Conservation (phyloP, 2,797 vertebrate genomes). For the Halcyon badia region DNA sequence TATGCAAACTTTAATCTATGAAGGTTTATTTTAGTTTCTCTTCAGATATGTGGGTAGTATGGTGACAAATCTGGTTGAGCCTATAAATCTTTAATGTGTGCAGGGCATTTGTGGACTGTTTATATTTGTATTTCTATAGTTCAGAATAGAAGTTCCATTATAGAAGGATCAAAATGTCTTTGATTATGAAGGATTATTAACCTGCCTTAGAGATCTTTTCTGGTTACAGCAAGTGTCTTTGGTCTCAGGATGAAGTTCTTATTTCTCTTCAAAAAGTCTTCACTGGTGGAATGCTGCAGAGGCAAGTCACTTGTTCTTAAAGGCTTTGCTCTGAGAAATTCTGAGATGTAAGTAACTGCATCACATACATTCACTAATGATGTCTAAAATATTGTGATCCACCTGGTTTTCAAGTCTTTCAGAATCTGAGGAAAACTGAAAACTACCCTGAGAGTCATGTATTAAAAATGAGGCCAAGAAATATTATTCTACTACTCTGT, state of each 20-base stretch:
- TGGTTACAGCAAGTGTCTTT: background rate
- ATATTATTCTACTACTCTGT: background rate
- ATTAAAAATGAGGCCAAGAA: background rate
- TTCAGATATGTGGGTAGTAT: background rate
- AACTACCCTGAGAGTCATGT: background rate
- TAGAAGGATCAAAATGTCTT: background rate
- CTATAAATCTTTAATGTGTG: background rate
- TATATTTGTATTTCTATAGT: background rate
- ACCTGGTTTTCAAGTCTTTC: background rate
- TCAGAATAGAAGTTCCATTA: background rate
- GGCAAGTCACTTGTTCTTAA: background rate
- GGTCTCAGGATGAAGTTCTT: background rate
- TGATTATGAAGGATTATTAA: background rate
- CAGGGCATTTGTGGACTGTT: background rate
- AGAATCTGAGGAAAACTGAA: background rate
- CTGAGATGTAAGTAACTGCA: background rate
- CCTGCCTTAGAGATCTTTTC: background rate
- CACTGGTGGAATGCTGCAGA: background rate
- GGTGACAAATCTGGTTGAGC: background rate
- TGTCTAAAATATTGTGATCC: background rate
- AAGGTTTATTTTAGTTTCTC: background rate
- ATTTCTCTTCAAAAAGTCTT: background rate
- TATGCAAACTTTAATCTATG: background rate
- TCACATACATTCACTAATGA: accelerated
- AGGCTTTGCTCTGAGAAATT: background rate